Evolutionary conservation across 2,113 vertebrate species (phyloP).

Genomic region (Eclectus roratus): DNA sequence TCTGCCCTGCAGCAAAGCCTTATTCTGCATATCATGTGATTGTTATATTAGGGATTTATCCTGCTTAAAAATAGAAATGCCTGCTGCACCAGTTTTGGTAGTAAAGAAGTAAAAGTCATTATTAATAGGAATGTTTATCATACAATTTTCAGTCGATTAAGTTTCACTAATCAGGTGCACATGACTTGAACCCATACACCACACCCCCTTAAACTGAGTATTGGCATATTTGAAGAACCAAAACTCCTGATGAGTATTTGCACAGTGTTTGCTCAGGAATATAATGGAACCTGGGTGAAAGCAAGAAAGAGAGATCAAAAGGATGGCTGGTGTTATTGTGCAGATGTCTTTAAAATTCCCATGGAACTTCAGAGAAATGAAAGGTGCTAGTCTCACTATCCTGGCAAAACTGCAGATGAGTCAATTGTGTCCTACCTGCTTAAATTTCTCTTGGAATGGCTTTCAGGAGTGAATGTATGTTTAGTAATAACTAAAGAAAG

Average conservation of each 20-base stretch:
- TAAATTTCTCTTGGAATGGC: not conserved
- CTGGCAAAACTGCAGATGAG: not conserved
- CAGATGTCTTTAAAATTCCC: not conserved
- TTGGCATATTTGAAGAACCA: not conserved
- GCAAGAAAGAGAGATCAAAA: not conserved
- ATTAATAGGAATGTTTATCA: constrained; percentile 4
- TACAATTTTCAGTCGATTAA: not conserved
- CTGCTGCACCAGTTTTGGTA: not conserved
- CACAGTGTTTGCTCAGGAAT: not conserved
- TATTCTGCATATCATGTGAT: not conserved
- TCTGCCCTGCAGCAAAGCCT: constrained; percentile 20
- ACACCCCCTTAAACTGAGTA: not conserved
- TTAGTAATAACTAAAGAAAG: not conserved
- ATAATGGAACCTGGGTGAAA: not conserved
- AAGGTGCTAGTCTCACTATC: not conserved
- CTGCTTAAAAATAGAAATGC: constrained; percentile 32
- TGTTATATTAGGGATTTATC: not conserved
- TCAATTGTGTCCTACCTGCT: not conserved
- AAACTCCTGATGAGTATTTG: not conserved
- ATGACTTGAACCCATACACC: not conserved
- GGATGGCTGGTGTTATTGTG: not conserved
- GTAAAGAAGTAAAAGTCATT: not conserved
- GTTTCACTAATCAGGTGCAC: not conserved
- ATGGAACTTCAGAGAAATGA: not conserved
- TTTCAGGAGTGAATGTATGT: not conserved